Conservation (phyloP, 2,888 invertebrate species). For the Amaurobius ferox region DNA sequence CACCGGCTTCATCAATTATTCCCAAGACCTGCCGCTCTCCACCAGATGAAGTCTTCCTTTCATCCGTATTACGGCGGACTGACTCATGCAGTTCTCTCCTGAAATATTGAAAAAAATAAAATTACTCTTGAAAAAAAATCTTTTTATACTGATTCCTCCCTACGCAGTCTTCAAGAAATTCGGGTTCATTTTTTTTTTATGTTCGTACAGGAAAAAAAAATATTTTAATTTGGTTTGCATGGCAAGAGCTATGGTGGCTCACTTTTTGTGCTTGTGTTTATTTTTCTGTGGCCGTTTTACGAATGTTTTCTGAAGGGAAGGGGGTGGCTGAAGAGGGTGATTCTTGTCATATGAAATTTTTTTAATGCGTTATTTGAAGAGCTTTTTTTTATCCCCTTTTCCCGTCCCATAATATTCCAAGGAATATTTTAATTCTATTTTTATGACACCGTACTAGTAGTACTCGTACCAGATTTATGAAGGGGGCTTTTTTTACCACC, state of each 20-base stretch:
- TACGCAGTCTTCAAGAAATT: slow-evolving; percentile 21
- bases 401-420: neutral
- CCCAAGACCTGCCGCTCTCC: slow-evolving; percentile 54
- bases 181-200: slow-evolving; percentile 12
- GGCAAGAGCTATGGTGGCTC: neutral
- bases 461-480: neutral
- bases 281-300: neutral
- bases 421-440: slow-evolving; percentile 28
- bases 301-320: neutral
- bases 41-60: slow-evolving; percentile 71
- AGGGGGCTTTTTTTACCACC: slow-evolving; percentile 28
- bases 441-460: slow-evolving; percentile 22
- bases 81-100: slow-evolving; percentile 49
- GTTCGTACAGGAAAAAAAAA: neutral
- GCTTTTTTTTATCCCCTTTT: slow-evolving; percentile 19
- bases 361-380: slow-evolving; percentile 49
- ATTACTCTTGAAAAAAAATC: neutral
- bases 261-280: neutral
- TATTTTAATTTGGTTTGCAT: slow-evolving; percentile 3
- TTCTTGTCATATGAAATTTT: slow-evolving; percentile 27
- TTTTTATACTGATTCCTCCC: slow-evolving; percentile 50
- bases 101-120: slow-evolving; percentile 61
- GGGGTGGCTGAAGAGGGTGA: neutral
- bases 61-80: slow-evolving; percentile 64
- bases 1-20: slow-evolving; percentile 72